Conservation (phyloP, 1,140 invertebrate genomes). For the Eurosta solidaginis region DNA sequence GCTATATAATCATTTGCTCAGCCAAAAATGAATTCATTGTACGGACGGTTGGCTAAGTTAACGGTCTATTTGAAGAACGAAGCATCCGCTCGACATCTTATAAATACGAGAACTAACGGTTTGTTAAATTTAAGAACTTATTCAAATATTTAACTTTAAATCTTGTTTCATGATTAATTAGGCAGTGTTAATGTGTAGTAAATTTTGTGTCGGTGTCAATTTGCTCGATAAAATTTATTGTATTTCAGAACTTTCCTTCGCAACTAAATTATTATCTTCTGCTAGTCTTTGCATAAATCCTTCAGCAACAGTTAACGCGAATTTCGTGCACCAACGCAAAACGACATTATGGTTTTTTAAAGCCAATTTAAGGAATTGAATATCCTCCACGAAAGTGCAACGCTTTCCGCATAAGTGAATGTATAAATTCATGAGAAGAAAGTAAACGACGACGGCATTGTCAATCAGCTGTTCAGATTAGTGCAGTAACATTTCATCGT, state of each 20-base stretch:
- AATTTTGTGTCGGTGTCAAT: constrained; percentile 2
- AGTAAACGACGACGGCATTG: no score
- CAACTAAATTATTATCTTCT: background rate
- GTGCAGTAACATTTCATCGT: no score
- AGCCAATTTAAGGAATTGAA: no score
- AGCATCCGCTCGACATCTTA: background rate
- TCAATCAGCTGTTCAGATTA: no score
- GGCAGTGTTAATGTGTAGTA: no score
- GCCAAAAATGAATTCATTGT: constrained; percentile 57
- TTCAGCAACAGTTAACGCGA: no score
- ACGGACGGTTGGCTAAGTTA: constrained; percentile 52
- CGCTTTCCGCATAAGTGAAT: no score
- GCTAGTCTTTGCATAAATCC: background rate
- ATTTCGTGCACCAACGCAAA: no score
- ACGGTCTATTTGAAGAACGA: constrained; percentile 38
- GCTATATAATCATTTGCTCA: constrained; percentile 57
- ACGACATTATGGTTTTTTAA: no score
- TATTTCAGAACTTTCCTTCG: background rate
- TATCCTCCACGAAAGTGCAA: no score
- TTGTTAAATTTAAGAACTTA: background rate
- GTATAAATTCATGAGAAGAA: no score
- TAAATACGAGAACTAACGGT: background rate
- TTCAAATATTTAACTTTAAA: background rate
- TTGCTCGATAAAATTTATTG: background rate
- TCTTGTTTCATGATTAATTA: no score